Base-by-base conservation (phyloP, 1,140 invertebrate genomes). In the Bursaphelenchus mucronatus region DNA sequence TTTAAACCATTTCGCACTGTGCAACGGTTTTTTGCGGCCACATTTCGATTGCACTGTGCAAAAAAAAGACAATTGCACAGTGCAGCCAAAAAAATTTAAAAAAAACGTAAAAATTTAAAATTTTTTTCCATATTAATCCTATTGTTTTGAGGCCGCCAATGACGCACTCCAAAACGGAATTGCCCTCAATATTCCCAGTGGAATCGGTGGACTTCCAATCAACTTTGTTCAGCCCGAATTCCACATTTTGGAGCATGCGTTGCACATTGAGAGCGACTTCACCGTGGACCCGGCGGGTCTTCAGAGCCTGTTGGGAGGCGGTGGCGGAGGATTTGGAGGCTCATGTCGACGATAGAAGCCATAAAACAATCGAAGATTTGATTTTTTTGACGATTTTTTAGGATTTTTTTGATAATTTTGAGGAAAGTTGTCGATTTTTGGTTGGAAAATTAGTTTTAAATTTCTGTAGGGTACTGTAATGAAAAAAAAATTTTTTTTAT, bases 221-320 rank as follows among this genome's bases (percentile, higher is more conserved):
- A 70, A 62, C 45, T 53, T 80, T 40, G 66, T 79, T 39, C 63
- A 75, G 39, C 78, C 78, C 46, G 58, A 72, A 44, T 52, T 81
- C 15, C 61, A 62, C 8, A 73, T 80, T 41, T 43, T 79, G n/a
- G 78, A 80, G 47, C 78, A 81, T 55, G 78, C 73, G 10, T 59
- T 80, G 19, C 70, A 76, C 52, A 46, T 80, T 8, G 74, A 64
- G 9, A 55, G 67, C 19, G 78, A 80, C 54, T 79, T 80, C 61
- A 79, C 78, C 11, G 58, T 80, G 13, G 51, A 74, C 21, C 67
- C 73, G 8, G 45, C 43, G 10, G 61, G 51, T 21, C 41, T 74
- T 10, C 41, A 15, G 19, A 41, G 53, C 8, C 45, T 71, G 8
- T 15, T 19, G 13, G 55, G 63, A n/a, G 61, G 61, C 7, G 66